Evolutionary conservation across 53 echinoderm and acorn worm genomes (phyloP).

Genomic region (Zoroaster sp.): DNA sequence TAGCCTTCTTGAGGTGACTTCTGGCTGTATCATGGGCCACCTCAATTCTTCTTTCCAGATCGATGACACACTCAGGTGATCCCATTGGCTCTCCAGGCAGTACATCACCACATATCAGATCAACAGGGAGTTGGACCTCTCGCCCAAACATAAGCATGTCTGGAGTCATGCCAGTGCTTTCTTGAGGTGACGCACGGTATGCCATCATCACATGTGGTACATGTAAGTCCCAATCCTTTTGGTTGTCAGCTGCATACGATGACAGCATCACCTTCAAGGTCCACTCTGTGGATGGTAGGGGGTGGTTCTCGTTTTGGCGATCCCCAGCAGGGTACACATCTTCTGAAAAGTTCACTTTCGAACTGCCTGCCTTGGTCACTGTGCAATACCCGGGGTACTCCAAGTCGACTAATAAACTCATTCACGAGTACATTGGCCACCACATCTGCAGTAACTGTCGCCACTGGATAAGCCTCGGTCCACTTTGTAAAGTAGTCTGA

Average conservation of each 20-base stretch:
- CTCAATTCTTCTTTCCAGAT: too few species aligned
- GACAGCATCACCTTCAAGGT: constrained; percentile 50
- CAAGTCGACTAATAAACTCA: too few species aligned
- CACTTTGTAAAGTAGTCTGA: constrained; percentile 68
- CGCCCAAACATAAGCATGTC: constrained; percentile 35
- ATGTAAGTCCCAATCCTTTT: constrained; percentile 50
- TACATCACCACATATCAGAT: constrained; percentile 1
- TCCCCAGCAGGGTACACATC: constrained; percentile 24
- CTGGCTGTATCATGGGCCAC: neutral
- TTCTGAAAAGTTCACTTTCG: too few species aligned
- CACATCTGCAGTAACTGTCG: constrained; percentile 25
- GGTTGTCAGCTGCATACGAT: constrained; percentile 2
- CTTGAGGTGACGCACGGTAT: constrained; percentile 51
- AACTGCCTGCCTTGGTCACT: too few species aligned
- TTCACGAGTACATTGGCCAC: neutral
- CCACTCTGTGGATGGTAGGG: constrained; percentile 51
- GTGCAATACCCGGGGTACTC: too few species aligned
- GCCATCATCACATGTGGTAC: constrained; percentile 58
- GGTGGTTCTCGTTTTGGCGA: constrained; percentile 52
- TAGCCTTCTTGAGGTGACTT: neutral
- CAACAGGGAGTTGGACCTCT: constrained; percentile 22
- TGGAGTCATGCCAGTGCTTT: constrained; percentile 28
- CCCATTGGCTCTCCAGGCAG: neutral
- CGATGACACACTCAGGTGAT: neutral
- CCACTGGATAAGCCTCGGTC: constrained; percentile 54